Conservation (phyloP, 1,140 invertebrate genomes). For the Propsilocerus akamusi region DNA sequence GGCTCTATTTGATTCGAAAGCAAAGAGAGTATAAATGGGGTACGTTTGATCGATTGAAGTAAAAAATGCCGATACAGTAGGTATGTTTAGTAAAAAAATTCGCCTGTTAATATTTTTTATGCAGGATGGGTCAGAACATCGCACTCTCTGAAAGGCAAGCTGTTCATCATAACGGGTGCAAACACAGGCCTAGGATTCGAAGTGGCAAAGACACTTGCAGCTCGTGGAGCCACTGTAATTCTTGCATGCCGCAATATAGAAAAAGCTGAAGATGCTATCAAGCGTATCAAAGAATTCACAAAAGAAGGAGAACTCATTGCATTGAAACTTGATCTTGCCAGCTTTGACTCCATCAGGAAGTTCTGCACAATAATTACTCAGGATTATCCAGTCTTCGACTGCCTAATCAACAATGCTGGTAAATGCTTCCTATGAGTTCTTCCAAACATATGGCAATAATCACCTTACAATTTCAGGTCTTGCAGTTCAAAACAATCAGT, state of each 20-base stretch:
- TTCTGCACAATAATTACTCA: slow-evolving; percentile 35
- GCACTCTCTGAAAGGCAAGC: slow-evolving; percentile 26
- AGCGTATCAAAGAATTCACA: slow-evolving; percentile 35
- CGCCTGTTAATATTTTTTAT: neutral
- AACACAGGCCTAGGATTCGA: slow-evolving; percentile 66
- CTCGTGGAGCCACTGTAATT: slow-evolving; percentile 45
- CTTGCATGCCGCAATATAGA: slow-evolving; percentile 49
- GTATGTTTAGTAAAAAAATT: neutral
- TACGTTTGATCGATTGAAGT: neutral
- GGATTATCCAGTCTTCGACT: slow-evolving; percentile 41
- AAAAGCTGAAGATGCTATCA: slow-evolving; percentile 34
- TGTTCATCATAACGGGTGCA: slow-evolving; percentile 57
- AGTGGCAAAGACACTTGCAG: slow-evolving; percentile 43
- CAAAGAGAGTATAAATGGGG: slow-evolving; percentile 25
- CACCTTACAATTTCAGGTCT: too few species aligned
- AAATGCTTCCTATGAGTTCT: too few species aligned
- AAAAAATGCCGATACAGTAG: neutral
- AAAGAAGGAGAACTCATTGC: slow-evolving; percentile 37
- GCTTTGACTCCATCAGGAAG: slow-evolving; percentile 35
- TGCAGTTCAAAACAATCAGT: slow-evolving; percentile 27
- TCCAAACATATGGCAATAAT: too few species aligned
- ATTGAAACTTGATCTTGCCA: slow-evolving; percentile 43
- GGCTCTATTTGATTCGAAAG: slow-evolving; percentile 23
- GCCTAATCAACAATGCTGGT: slow-evolving; percentile 67
- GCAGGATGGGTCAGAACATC: slow-evolving; percentile 6